phyloP scores from a whole-genome alignment of 1,140 invertebrate genomes.

The Diprion similis region DNA sequence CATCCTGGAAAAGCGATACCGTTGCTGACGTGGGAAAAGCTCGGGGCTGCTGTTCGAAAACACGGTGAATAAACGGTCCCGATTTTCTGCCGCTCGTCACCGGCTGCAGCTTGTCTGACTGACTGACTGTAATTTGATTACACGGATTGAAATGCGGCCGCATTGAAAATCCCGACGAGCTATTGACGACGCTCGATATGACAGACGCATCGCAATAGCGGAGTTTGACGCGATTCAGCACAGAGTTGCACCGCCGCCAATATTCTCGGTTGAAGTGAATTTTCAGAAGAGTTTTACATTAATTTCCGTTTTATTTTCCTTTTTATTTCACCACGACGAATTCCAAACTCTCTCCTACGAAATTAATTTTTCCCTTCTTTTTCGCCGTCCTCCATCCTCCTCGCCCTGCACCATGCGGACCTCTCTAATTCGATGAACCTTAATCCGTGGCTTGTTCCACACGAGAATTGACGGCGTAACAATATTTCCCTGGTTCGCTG shows the following conservation, averaged over 20 bases:
- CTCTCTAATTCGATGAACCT: conserved; percentile 5
- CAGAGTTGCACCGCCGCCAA: not conserved
- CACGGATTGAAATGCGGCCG: not conserved
- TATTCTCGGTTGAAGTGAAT: not conserved
- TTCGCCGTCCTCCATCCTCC: not conserved
- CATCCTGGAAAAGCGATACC: too few species aligned
- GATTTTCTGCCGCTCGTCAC: not conserved
- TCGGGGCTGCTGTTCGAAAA: too few species aligned
- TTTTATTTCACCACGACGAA: not conserved
- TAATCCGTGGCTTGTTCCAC: conserved; percentile 1
- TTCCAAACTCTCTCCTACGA: too few species aligned
- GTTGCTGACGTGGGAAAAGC: too few species aligned
- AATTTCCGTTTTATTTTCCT: not conserved
- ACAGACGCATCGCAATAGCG: not conserved
- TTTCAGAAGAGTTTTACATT: not conserved
- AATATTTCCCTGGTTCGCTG: conserved; percentile 4
- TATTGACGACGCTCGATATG: not conserved
- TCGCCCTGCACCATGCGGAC: not conserved
- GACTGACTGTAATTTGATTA: conserved; percentile 2
- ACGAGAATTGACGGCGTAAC: not conserved
- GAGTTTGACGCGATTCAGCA: too few species aligned
- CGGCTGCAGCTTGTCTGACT: not conserved
- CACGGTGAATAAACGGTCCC: not conserved
- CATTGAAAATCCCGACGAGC: conserved; percentile 2
- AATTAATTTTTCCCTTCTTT: not conserved